phyloP scores from a whole-genome alignment of 2,797 vertebrate genomes.

The Cyprinodon diabolis region DNA sequence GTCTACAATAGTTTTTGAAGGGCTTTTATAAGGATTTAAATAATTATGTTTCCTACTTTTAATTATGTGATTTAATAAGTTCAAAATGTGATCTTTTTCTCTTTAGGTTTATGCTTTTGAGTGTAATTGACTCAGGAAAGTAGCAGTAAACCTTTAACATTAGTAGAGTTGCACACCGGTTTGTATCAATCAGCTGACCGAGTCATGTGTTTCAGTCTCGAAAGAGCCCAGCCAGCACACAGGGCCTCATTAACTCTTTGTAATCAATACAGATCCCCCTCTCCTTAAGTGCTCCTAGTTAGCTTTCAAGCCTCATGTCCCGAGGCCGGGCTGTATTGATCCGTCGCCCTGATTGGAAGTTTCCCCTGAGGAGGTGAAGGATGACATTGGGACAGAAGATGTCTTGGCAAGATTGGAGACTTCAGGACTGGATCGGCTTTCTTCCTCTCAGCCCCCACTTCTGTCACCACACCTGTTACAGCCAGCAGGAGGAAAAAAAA shows the following conservation, averaged over 20 bases:
- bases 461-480: conserved; percentile 68
- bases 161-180: conserved; percentile 23
- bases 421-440: conserved; percentile 66
- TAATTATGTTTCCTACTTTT: not conserved
- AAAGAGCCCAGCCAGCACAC: conserved; percentile 43
- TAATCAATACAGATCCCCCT: conserved; percentile 68
- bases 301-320: conserved; percentile 65
- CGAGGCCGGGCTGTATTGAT: conserved; percentile 73
- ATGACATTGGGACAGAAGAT: conserved; percentile 45
- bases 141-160: conserved; percentile 20
- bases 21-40: not conserved
- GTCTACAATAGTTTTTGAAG: not conserved
- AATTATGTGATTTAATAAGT: not conserved
- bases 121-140: not conserved
- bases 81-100: not conserved
- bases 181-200: conserved; percentile 58
- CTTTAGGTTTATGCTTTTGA: not conserved
- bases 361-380: conserved; percentile 66
- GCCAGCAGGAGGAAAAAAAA: conserved; percentile 35
- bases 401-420: conserved; percentile 54
- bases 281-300: conserved; percentile 75
- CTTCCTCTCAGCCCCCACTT: conserved; percentile 46
- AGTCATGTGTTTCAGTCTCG: conserved; percentile 25
- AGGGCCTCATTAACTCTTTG: conserved; percentile 69
- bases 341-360: conserved; percentile 69